phyloP scores from a whole-genome alignment of 2,797 vertebrate genomes.

The Sciurus carolinensis region DNA sequence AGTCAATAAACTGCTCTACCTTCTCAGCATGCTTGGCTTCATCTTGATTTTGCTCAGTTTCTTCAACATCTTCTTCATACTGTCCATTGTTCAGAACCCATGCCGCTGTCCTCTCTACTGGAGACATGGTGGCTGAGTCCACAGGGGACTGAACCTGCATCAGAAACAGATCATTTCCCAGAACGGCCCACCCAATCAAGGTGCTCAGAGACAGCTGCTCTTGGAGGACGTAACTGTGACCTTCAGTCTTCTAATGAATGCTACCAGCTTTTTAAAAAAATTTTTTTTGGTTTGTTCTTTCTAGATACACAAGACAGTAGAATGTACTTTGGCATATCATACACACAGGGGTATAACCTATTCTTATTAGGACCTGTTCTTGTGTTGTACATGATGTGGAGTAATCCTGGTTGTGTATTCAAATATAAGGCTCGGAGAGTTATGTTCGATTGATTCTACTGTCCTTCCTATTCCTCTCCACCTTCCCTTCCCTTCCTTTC shows the following conservation, averaged over 20 bases:
- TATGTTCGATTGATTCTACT: too few species aligned
- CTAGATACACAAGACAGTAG: too few species aligned
- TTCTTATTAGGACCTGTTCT: too few species aligned
- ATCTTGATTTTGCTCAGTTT: constrained; percentile 89
- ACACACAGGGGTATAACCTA: too few species aligned
- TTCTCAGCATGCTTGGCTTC: constrained; percentile 94
- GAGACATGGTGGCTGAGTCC: constrained; percentile 96
- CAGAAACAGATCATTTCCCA: constrained; percentile 65
- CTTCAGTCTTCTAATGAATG: constrained; percentile 24
- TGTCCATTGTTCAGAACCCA: constrained; percentile 98
- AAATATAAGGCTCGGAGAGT: too few species aligned
- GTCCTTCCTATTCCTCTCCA: too few species aligned
- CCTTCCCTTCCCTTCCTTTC: too few species aligned
- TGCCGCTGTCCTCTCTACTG: constrained; percentile 97
- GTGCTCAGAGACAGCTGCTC: not conserved
- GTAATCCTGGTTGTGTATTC: too few species aligned
- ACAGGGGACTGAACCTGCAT: constrained; percentile 93
- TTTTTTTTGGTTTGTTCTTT: too few species aligned
- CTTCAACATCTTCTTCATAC: constrained; percentile 94
- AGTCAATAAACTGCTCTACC: constrained; percentile 87
- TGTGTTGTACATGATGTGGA: too few species aligned
- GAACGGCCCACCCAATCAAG: not conserved
- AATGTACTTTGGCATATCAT: too few species aligned
- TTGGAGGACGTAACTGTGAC: not conserved
- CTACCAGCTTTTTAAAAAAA: not conserved